Percentiles rank a stretch among this genome's conserved stretches.
phyloP scores from a whole-genome alignment of 2,797 vertebrate genomes.

The Myoxocephalus aenaeus region DNA sequence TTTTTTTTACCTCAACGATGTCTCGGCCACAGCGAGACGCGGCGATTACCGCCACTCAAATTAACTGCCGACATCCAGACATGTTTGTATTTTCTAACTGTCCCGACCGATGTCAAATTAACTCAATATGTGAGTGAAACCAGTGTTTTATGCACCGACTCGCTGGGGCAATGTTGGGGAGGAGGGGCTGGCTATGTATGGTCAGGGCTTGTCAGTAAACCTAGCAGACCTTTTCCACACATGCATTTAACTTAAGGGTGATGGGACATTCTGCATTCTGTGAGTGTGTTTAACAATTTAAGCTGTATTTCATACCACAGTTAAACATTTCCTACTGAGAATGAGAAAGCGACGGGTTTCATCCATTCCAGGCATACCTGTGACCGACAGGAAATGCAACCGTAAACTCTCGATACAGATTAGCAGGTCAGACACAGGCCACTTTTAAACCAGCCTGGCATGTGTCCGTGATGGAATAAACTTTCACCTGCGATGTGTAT shows the following conservation, averaged over 20 bases:
- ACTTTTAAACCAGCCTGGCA: not conserved
- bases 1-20: too few species aligned
- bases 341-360: slow-evolving; percentile 1
- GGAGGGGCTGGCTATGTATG: not conserved
- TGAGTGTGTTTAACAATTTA: not conserved
- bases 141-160: not conserved
- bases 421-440: slow-evolving; percentile 22
- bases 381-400: slow-evolving; percentile 38
- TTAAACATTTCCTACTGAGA: too few species aligned
- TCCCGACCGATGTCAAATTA: not conserved
- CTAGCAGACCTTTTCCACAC: too few species aligned
- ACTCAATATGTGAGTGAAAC: not conserved
- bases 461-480: not conserved
- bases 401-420: slow-evolving; percentile 14
- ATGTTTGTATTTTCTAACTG: not conserved
- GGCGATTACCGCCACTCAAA: not conserved
- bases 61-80: not conserved
- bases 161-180: not conserved
- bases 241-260: too few species aligned
- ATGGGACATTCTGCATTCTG: too few species aligned
- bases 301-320: slow-evolving; percentile 9
- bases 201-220: not conserved
- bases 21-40: too few species aligned
- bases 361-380: slow-evolving; percentile 40
- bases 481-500: not conserved